Conservation (phyloP, 2,888 invertebrate genomes). For the Amphimallon solstitiale region DNA sequence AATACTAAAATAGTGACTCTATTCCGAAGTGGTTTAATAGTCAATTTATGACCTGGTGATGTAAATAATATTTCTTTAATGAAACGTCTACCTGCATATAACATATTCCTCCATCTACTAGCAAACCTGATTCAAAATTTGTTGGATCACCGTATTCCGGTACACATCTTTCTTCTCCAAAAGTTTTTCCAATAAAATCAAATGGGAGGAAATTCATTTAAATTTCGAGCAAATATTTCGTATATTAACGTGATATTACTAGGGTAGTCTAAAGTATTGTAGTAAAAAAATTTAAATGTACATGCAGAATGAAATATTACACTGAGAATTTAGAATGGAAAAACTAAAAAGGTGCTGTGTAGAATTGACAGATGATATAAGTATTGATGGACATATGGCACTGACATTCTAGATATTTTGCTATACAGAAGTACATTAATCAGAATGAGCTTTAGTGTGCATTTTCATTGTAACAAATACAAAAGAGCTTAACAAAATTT, state of each 20-base stretch:
- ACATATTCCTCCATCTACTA: conserved; percentile 54
- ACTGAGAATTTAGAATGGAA: conserved; percentile 23
- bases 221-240: not conserved
- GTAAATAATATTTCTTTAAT: no score
- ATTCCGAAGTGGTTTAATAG: no score
- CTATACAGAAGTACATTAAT: no score
- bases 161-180: conserved; percentile 47
- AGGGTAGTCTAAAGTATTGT: no score
- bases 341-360: conserved; percentile 1
- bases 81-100: conserved; percentile 46
- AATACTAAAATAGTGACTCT: no score
- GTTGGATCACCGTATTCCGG: conserved; percentile 52
- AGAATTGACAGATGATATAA: not conserved
- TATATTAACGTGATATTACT: no score
- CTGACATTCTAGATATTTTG: conserved; percentile 17
- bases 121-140: conserved; percentile 55
- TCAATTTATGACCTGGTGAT: no score
- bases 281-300: no score
- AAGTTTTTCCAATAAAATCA: conserved; percentile 37
- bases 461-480: no score
- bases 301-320: no score
- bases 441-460: no score
- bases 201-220: conserved; percentile 21
- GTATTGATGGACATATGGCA: conserved; percentile 23
- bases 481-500: no score